Percentiles rank a stretch among this genome's conserved stretches.
phyloP scores from a whole-genome alignment of 2,888 invertebrate species.

The Eupithecia vulgata region DNA sequence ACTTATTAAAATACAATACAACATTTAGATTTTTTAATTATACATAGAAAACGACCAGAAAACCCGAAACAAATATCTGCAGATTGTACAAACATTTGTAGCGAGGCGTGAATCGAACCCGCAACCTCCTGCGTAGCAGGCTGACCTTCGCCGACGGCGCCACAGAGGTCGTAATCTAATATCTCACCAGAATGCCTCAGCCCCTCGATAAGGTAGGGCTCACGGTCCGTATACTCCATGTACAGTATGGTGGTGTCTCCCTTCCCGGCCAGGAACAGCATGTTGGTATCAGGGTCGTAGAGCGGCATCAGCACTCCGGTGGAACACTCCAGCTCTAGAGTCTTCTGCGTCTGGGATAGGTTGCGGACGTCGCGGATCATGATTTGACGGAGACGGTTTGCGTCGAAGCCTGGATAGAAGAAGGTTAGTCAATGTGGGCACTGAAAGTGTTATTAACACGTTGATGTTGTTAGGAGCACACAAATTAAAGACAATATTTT shows the following conservation, averaged over 20 bases:
- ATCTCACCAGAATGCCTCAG: slow-evolving; percentile 88
- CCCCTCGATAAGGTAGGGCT: slow-evolving; percentile 95
- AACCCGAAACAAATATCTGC: too few relatives aligned
- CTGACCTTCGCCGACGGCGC: too few relatives aligned
- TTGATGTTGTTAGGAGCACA: too few relatives aligned
- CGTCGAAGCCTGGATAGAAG: slow-evolving; percentile 86
- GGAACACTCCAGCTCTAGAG: slow-evolving; percentile 92
- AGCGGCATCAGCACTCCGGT: slow-evolving; percentile 96
- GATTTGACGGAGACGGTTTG: slow-evolving; percentile 93
- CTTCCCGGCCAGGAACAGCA: slow-evolving; percentile 97
- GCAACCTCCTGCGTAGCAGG: too few relatives aligned
- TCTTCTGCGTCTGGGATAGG: slow-evolving; percentile 89
- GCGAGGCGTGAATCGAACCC: too few relatives aligned
- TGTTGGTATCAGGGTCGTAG: slow-evolving; percentile 96
- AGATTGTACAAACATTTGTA: too few relatives aligned
- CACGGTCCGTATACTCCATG: slow-evolving; percentile 94
- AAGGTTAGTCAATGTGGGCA: background rate
- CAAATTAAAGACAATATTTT: too few relatives aligned
- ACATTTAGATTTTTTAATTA: too few relatives aligned
- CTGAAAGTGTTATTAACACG: too few relatives aligned
- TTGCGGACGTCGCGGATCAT: slow-evolving; percentile 94
- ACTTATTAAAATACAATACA: too few relatives aligned
- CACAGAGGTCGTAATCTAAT: too few relatives aligned
- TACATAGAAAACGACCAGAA: too few relatives aligned
- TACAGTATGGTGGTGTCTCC: slow-evolving; percentile 96